A percentile compares a stretch with the other conserved stretches of the same genome.
Conservation (phyloP, 92 coral and sea anemone genomes). For the Porites cylindrica region DNA sequence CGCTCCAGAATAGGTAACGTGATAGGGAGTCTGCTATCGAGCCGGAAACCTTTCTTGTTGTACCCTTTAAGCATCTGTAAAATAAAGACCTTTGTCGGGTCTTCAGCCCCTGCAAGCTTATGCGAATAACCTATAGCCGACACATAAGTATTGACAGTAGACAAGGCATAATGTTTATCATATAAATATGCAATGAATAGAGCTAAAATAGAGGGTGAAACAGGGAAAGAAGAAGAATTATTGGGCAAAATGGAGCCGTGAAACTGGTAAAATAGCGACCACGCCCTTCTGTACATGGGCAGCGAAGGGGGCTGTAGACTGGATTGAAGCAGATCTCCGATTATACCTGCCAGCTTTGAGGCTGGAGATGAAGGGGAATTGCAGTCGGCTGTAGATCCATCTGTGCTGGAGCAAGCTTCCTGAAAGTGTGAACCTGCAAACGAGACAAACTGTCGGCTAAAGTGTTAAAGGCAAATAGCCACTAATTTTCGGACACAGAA, state of each 20-base stretch:
- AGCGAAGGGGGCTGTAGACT: constrained; percentile 70
- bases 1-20: constrained; percentile 42
- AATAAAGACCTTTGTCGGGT: constrained; percentile 60
- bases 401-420: constrained; percentile 56
- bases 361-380: constrained; percentile 61
- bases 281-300: constrained; percentile 67
- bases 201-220: constrained; percentile 44
- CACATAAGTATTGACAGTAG: constrained; percentile 64
- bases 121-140: constrained; percentile 71
- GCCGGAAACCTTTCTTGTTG: constrained; percentile 40
- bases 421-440: constrained; percentile 68
- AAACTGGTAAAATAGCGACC: constrained; percentile 50
- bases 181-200: constrained; percentile 57
- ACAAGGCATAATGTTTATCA: constrained; percentile 43
- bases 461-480: constrained; percentile 49
- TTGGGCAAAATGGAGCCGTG: neutral
- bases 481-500: constrained; percentile 67
- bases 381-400: constrained; percentile 52
- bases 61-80: constrained; percentile 72
- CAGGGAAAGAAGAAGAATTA: constrained; percentile 27
- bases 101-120: constrained; percentile 52
- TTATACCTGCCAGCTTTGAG: constrained; percentile 58
- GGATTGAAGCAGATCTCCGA: constrained; percentile 38
- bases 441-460: constrained; percentile 64
- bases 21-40: constrained; percentile 56